Evolutionary conservation across 35 echinoderm and acorn worm genomes (phyloP).

Genomic region (Lytechinus variegatus): DNA sequence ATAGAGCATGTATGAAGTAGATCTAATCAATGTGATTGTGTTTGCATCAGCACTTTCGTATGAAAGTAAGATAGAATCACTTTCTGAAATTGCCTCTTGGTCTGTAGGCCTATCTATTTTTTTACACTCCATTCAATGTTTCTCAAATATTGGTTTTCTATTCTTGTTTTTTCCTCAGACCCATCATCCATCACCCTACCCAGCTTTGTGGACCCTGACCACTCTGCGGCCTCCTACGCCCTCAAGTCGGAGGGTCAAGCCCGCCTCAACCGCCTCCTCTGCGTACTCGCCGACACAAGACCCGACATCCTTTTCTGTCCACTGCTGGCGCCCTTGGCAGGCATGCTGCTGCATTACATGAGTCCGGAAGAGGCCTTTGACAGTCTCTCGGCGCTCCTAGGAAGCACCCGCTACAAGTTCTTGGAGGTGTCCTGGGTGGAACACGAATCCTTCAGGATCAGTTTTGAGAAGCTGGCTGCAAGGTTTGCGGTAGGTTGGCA

Average conservation of each 20-base stretch:
- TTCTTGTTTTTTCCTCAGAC: neutral
- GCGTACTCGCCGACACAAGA: conserved; percentile 75
- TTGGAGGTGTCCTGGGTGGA: conserved; percentile 75
- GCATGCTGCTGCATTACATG: conserved; percentile 96
- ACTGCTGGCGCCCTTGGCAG: conserved; percentile 73
- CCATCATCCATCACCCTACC: conserved; percentile 45
- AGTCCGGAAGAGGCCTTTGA: conserved; percentile 73
- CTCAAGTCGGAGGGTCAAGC: conserved; percentile 67
- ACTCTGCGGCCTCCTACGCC: conserved; percentile 66
- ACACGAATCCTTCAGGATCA: conserved; percentile 82
- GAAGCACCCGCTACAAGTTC: conserved; percentile 76
- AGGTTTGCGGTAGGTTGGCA: conserved; percentile 86
- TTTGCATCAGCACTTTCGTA: too few species aligned
- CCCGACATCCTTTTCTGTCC: conserved; percentile 97
- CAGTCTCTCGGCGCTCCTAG: conserved; percentile 70
- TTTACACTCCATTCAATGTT: too few species aligned
- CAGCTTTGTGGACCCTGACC: conserved; percentile 76
- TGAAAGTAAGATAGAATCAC: too few species aligned
- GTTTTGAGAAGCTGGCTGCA: conserved; percentile 77
- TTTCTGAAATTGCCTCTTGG: too few species aligned
- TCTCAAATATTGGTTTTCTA: neutral
- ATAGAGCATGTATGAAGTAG: too few species aligned
- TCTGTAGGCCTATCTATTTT: too few species aligned
- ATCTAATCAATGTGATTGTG: too few species aligned
- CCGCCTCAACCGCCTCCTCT: conserved; percentile 69